Evolutionary conservation across 2,888 invertebrate genomes (phyloP).

Genomic region (Tiliacea citrago): DNA sequence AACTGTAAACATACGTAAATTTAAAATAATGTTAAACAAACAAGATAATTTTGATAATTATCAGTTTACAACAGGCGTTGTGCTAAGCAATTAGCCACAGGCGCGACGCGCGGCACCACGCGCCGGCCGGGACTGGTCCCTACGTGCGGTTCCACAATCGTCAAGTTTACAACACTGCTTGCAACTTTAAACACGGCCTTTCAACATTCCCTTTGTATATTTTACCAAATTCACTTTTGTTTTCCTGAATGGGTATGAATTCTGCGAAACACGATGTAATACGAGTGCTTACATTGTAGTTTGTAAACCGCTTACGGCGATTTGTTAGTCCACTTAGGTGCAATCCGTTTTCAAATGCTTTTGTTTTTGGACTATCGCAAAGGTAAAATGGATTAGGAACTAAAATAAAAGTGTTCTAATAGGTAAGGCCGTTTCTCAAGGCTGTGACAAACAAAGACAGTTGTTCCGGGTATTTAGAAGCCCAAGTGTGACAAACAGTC

Average conservation of each 20-base stretch:
- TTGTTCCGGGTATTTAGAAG: background rate
- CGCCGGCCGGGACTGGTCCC: conserved; percentile 9
- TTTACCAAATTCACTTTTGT: conserved; percentile 65
- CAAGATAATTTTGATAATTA: conserved; percentile 70
- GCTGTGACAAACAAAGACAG: background rate
- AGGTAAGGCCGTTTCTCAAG: background rate
- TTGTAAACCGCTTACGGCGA: conserved; percentile 55
- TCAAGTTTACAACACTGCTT: conserved; percentile 49
- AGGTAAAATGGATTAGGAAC: conserved; percentile 14
- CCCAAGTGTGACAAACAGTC: background rate
- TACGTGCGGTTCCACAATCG: conserved; percentile 57
- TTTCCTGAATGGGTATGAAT: conserved; percentile 55
- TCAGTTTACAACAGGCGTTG: conserved; percentile 70
- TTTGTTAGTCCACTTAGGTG: conserved; percentile 32
- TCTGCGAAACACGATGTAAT: conserved; percentile 51
- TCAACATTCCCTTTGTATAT: conserved; percentile 62
- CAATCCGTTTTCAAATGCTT: conserved; percentile 42
- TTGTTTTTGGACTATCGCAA: conserved; percentile 19
- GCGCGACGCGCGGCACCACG: conserved; percentile 61
- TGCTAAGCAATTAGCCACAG: conserved; percentile 73
- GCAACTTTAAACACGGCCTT: conserved; percentile 64
- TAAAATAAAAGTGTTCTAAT: too few species aligned
- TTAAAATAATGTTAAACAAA: conserved; percentile 47
- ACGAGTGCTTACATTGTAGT: conserved; percentile 55
- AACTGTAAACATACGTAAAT: conserved; percentile 11